A percentile compares a stretch with the other conserved stretches of the same genome.
Conservation (phyloP, 2,888 invertebrate genomes). For the Athalia circularis region DNA sequence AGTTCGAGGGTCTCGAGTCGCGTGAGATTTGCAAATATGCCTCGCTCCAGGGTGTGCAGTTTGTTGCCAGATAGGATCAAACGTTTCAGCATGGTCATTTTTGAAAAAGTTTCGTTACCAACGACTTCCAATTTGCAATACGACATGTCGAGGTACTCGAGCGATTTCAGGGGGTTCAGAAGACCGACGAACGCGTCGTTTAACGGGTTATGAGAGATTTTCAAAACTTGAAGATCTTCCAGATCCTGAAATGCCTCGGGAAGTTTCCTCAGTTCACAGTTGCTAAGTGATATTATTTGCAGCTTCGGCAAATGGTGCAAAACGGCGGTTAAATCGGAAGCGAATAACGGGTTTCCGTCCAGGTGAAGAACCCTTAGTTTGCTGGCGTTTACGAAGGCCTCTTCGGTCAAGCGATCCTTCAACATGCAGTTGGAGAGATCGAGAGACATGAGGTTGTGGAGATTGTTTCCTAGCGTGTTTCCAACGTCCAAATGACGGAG, state of each 20-base stretch:
- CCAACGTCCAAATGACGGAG: constrained; percentile 80
- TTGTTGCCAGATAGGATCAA: constrained; percentile 83
- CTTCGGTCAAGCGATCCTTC: constrained; percentile 81
- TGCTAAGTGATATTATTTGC: constrained; percentile 81
- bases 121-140: constrained; percentile 82
- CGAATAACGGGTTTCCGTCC: constrained; percentile 82
- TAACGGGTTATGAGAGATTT: constrained; percentile 83
- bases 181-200: constrained; percentile 81
- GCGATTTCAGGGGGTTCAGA: constrained; percentile 79
- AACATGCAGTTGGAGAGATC: constrained; percentile 83
- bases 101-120: constrained; percentile 80
- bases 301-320: constrained; percentile 80
- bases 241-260: constrained; percentile 82
- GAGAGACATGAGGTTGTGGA: constrained; percentile 80
- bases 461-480: constrained; percentile 79
- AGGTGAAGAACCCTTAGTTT: constrained; percentile 80
- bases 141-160: constrained; percentile 84
- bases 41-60: constrained; percentile 80
- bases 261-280: constrained; percentile 80
- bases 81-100: constrained; percentile 81
- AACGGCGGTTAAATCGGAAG: constrained; percentile 81
- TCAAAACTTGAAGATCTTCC: constrained; percentile 81
- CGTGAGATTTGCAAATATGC: constrained; percentile 82
- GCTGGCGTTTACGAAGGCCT: constrained; percentile 82
- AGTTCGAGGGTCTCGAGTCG: constrained; percentile 81